These are phyloP conservation scores for Strix aluco DNA, from an alignment of 2,113 vertebrate species.

Conservation along the genomic window DNA sequence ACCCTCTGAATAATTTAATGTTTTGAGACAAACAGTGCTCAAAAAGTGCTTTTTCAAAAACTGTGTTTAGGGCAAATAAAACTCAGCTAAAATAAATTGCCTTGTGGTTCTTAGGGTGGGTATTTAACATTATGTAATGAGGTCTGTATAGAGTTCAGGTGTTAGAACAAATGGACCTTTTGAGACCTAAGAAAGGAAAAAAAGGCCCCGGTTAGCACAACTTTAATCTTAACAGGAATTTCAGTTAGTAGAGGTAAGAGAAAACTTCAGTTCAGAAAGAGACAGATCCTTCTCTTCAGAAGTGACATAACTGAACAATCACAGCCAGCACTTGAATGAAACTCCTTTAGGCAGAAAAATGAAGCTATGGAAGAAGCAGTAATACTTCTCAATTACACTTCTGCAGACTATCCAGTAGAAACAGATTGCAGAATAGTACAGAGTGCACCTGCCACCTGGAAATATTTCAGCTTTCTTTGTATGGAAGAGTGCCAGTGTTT, in stretches of 20 bases:
- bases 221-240: background rate
- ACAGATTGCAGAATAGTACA: background rate
- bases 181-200: background rate
- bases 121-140: background rate
- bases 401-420: background rate
- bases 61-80: background rate
- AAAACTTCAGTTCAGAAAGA: background rate
- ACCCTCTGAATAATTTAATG: background rate
- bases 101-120: background rate
- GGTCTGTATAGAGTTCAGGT: background rate
- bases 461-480: background rate
- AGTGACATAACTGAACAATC: background rate
- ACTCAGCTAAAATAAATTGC: background rate
- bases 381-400: background rate
- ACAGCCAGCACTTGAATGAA: background rate
- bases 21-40: background rate
- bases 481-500: background rate
- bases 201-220: background rate
- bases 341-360: background rate
- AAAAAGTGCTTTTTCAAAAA: background rate
- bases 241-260: background rate
- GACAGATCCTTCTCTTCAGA: background rate
- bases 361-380: background rate
- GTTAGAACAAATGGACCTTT: background rate
- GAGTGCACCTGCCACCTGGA: background rate